phyloP scores from a whole-genome alignment of 1,140 invertebrate genomes.

The Glossosoma conforme region DNA sequence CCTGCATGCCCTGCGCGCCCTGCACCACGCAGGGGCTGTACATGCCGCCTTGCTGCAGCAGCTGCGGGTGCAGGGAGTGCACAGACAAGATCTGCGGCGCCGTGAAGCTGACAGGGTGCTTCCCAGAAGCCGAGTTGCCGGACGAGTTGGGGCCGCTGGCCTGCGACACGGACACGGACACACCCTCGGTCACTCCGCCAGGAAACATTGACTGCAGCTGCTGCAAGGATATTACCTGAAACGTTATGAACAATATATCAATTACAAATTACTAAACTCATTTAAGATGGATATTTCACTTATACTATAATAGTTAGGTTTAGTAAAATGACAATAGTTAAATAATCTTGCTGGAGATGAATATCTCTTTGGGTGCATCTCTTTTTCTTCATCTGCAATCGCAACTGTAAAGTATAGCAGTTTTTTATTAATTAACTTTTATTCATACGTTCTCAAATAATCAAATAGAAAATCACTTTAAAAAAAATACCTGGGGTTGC shows the following conservation, averaged over 20 bases:
- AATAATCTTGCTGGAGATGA: no score
- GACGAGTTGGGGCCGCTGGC: not conserved
- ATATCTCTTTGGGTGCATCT: not conserved
- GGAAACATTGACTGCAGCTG: conserved; percentile 37
- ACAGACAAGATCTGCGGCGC: conserved; percentile 45
- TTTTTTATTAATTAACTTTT: not conserved
- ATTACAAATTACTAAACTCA: not conserved
- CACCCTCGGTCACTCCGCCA: conserved; percentile 17
- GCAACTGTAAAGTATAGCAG: not conserved
- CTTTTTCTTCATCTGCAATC: not conserved
- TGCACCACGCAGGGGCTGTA: conserved; percentile 44
- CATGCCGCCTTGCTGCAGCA: conserved; percentile 43
- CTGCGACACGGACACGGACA: conserved; percentile 6
- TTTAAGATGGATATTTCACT: not conserved
- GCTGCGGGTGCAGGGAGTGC: conserved; percentile 46
- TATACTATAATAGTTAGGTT: not conserved
- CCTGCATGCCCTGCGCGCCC: conserved; percentile 36
- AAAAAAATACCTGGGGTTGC: conserved; percentile 42
- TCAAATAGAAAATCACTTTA: not conserved
- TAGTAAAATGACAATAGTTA: not conserved
- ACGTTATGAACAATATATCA: conserved; percentile 7
- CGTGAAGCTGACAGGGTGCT: conserved; percentile 41
- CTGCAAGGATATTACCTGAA: conserved; percentile 48
- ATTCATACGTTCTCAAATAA: not conserved
- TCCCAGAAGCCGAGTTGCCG: conserved; percentile 18